Base-by-base conservation (phyloP, 1,140 invertebrate species). In the Macrotrachela quadricornifera region DNA sequence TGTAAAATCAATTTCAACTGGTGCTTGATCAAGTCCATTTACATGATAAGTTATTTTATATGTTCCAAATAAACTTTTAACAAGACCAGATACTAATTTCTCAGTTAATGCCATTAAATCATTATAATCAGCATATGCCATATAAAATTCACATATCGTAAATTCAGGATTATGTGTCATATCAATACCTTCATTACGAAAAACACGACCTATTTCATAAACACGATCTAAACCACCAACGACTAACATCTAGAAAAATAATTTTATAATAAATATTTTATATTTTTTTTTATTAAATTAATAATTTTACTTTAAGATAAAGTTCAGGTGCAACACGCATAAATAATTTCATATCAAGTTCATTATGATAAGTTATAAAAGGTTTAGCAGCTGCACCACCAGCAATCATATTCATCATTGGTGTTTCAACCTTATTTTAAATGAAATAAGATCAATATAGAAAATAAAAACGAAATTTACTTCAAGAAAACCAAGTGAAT, bases 381-480 rank as follows among this genome's bases (percentile, higher is more conserved):
- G 94, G 94, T 73, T 96, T 97, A 4, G 94, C 94, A 39, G 86
- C 85, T 10, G 92, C 92, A 17, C 94, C 94, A 56, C 94, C 94
- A 50, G 92, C 79, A 58, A 97, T 92, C 80, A 91, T 85, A 65
- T 94, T 96, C 90, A 99, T 96, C 79, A 99, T 87, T n/a, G 92
- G 94, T 10, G 94, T 99, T 73, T 99, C 94, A 39, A 97, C 73
- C 64, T 30, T 4, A 30, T 4, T 30, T 30, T 30, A 4, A 30
- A 30, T 30, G 8, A 4, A 30, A 30, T 2, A 30, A 30, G 73
- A 49, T 14, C 57, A 39, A n/a, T 37, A 41, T 1, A 9, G 12
- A 39, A 15, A 51, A 51, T 38, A 36, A 18, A 15, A 36, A 12
- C 40, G 37, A 14, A 14, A n/a, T 51, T 57, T 49, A 71, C 79